Conservation (phyloP, 2,113 vertebrate species). For the Grallaria varia region DNA sequence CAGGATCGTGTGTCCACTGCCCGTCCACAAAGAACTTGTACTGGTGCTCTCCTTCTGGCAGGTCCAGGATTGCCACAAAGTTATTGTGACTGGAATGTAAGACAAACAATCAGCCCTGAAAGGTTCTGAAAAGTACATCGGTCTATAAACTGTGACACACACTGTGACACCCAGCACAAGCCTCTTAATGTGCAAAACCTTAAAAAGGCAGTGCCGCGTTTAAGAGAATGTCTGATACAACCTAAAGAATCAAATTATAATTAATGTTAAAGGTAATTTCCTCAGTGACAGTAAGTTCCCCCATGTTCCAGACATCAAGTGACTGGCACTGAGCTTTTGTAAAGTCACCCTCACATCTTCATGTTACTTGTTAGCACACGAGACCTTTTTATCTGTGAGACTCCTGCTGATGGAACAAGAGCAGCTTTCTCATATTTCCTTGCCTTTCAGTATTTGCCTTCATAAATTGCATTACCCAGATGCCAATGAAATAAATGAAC, state of each 20-base stretch:
- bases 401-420: background rate
- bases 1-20: conserved; percentile 93
- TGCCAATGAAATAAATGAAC: background rate
- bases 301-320: background rate
- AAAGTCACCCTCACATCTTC: background rate
- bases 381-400: background rate
- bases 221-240: background rate
- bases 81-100: conserved; percentile 87
- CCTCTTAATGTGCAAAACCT: background rate
- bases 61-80: conserved; percentile 92
- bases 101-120: background rate
- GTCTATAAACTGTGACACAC: background rate
- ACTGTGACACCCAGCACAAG: background rate
- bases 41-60: conserved; percentile 97
- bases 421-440: background rate
- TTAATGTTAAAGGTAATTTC: background rate
- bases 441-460: background rate
- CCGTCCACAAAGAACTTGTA: conserved; percentile 98
- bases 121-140: background rate
- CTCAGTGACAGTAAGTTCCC: background rate
- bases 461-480: background rate
- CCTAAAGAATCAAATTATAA: background rate
- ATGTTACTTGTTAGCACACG: background rate
- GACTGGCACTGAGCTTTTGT: background rate
- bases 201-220: background rate